Conservation (phyloP, 1,140 invertebrate genomes). For the Gryllus bimaculatus region DNA sequence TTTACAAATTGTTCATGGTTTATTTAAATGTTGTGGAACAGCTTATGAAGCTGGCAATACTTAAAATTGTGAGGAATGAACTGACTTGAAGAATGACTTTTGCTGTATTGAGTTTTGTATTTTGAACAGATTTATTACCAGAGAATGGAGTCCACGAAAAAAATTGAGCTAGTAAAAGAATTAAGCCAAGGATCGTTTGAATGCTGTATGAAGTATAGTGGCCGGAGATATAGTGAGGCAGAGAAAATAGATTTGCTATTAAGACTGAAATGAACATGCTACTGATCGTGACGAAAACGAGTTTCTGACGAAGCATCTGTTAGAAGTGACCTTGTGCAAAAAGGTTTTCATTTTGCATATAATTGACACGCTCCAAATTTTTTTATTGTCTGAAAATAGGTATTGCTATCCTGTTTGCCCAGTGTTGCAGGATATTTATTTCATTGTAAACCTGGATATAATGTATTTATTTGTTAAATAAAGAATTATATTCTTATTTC, state of each 20-base stretch:
- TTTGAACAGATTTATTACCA: slow-evolving; percentile 57
- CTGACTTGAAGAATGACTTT: too few relatives aligned
- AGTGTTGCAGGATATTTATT: too few relatives aligned
- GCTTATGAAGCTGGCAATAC: too few relatives aligned
- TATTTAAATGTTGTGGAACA: too few relatives aligned
- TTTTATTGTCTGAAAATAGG: neutral
- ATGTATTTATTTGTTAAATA: neutral
- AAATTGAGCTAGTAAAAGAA: slow-evolving; percentile 64
- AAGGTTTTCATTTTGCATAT: neutral
- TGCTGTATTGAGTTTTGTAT: neutral
- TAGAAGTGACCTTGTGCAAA: slow-evolving; percentile 65
- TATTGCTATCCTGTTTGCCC: neutral
- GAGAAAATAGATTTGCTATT: slow-evolving; percentile 69
- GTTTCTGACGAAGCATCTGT: slow-evolving; percentile 94
- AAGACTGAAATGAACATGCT: slow-evolving; percentile 88
- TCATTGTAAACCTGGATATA: neutral
- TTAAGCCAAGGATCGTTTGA: slow-evolving; percentile 91
- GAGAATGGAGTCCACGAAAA: slow-evolving; percentile 92
- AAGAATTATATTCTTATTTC: neutral
- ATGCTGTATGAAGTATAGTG: slow-evolving; percentile 76
- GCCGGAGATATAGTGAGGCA: slow-evolving; percentile 44
- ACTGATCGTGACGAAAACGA: slow-evolving; percentile 75
- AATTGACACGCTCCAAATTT: too few relatives aligned
- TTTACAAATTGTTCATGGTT: too few relatives aligned
- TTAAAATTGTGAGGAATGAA: too few relatives aligned